Conservation (phyloP, 1,140 invertebrate species). For the Zaprionus kolodkinae region DNA sequence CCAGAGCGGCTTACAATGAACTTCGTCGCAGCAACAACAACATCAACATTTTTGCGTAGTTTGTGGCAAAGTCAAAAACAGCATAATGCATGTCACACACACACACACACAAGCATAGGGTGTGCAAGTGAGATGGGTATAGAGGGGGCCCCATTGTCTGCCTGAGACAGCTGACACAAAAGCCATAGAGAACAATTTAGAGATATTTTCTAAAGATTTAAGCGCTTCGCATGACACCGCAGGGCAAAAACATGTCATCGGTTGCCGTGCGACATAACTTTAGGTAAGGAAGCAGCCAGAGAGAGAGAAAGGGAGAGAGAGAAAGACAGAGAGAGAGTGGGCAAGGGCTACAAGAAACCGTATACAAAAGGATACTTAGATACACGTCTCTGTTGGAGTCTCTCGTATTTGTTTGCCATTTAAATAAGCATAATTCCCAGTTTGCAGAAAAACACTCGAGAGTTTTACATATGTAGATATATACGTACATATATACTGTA, state of each 20-base stretch:
- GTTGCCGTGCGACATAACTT: conserved; percentile 52
- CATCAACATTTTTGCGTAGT: conserved; percentile 72
- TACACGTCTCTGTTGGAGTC: conserved; percentile 6
- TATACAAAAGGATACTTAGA: conserved; percentile 12
- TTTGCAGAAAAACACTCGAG: conserved; percentile 32
- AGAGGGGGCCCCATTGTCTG: conserved; percentile 56
- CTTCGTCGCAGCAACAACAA: conserved; percentile 48
- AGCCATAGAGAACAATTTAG: conserved; percentile 80
- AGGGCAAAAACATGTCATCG: conserved; percentile 70
- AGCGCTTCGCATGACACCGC: conserved; percentile 65
- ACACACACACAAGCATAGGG: conserved; percentile 14
- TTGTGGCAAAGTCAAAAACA: conserved; percentile 81
- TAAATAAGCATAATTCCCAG: conserved; percentile 74
- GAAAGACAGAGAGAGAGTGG: neutral
- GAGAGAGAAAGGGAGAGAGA: neutral
- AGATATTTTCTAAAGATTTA: conserved; percentile 81
- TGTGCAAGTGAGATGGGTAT: conserved; percentile 1
- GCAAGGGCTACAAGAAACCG: neutral
- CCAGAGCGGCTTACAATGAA: conserved; percentile 70
- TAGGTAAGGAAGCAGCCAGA: conserved; percentile 21
- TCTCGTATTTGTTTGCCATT: conserved; percentile 75
- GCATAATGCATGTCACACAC: conserved; percentile 73
- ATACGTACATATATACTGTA: neutral
- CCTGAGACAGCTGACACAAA: conserved; percentile 73
- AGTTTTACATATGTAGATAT: neutral